Base-by-base conservation (phyloP, 2,113 vertebrate genomes). In the Istiophorus platypterus region DNA sequence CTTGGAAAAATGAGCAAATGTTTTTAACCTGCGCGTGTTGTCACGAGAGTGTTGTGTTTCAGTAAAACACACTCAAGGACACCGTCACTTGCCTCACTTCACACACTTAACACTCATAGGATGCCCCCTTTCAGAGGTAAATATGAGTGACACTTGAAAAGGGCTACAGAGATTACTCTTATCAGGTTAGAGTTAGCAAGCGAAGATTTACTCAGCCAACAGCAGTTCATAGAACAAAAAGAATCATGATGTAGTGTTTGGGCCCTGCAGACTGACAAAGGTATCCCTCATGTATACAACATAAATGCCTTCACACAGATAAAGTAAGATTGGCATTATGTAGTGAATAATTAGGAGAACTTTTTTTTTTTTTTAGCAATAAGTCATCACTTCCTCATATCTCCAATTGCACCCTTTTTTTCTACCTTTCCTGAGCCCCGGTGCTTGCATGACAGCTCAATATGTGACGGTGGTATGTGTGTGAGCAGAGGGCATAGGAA, bases 81-180 rank as follows among this genome's bases (percentile, higher is more conserved):
- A 91, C 85, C 75, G 86, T 90, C 84, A 86, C 85, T 90, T 63
- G 85, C 70, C 85, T 83, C 84, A 72, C 80, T 61, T 71, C 67
- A 69, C 84, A 74, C 73, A 72, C 81, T 71, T 80, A 80, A 79
- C 79, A 62, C 79, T 75, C 57, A 42, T 45, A 47, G 42, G 56
- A 45, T 12, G 7, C 58, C 45, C 56, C 81, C 78, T 75, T 57
- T 68, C 39, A 8, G 26, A 54, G 66, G 54, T 12, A 10, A 24
- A 2, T 49, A 51, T 45, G 18, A 83, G 70, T 82, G 62, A 89
- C 82, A 88, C 87, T 92, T 89, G 81, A 88, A 91, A 94, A 93
- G 92, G 92, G 93, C 92, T 93, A 80, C 64, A 82, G 67, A 89
- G 75, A 86, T 88, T 31, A 72, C 73, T 81, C 73, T 70, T 51